Conservation (phyloP, 2,113 vertebrate genomes). For the Pachycephala philippinensis region DNA sequence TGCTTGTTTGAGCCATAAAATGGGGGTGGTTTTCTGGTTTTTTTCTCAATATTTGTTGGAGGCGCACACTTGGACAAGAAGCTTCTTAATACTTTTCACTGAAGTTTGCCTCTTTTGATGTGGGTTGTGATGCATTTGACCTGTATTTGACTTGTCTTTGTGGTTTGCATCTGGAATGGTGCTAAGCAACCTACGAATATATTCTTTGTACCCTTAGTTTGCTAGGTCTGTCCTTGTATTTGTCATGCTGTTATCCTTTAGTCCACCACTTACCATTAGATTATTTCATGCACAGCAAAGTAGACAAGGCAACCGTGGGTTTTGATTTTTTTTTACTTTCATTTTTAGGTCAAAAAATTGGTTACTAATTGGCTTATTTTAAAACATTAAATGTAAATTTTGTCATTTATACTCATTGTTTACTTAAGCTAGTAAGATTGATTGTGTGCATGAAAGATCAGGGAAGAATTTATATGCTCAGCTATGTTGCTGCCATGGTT, state of each 20-base stretch:
- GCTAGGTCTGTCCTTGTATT: background rate
- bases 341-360: background rate
- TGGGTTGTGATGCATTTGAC: background rate
- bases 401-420: background rate
- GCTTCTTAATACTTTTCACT: background rate
- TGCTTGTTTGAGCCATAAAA: background rate
- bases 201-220: background rate
- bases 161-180: background rate
- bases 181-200: background rate
- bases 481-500: background rate
- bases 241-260: background rate
- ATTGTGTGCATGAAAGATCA: background rate
- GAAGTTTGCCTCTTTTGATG: background rate
- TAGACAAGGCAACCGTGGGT: background rate
- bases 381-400: background rate
- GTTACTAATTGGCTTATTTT: background rate
- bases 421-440: background rate
- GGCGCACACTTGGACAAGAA: background rate
- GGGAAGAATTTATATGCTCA: background rate
- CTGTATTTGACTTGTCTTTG: background rate
- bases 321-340: background rate
- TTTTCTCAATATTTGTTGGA: background rate
- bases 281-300: background rate
- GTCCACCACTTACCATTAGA: background rate
- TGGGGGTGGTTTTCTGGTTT: background rate